These are phyloP conservation scores for Ophthalmolycus amberensis DNA, from an alignment of 2,113 vertebrate species.

Conservation along the genomic window DNA sequence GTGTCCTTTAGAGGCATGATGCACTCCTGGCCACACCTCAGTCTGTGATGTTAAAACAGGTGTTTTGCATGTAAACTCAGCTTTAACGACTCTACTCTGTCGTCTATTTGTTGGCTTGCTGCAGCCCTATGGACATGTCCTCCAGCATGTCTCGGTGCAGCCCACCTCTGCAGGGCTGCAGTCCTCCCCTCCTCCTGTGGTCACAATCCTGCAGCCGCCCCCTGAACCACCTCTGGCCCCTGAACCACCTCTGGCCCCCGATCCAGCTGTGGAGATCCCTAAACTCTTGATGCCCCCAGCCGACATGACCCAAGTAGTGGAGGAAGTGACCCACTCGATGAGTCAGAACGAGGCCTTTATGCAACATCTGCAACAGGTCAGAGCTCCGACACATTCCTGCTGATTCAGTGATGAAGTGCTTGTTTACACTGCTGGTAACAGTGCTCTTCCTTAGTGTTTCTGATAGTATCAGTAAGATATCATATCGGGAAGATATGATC, in stretches of 20 bases:
- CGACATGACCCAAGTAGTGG: constrained; percentile 66
- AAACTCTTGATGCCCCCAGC: constrained; percentile 72
- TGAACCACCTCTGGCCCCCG: constrained; percentile 49
- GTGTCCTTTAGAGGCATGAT: too few relatives aligned
- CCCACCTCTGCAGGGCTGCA: constrained; percentile 46
- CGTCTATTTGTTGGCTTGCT: constrained; percentile 1
- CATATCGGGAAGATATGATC: too few relatives aligned
- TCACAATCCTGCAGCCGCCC: constrained; percentile 72
- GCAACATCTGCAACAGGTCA: constrained; percentile 81
- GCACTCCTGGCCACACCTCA: not conserved
- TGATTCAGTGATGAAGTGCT: not conserved
- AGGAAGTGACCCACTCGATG: constrained; percentile 65
- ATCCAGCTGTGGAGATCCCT: constrained; percentile 61
- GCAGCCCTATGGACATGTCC: constrained; percentile 70
- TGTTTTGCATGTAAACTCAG: not conserved
- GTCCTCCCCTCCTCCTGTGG: constrained; percentile 69
- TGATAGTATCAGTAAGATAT: not conserved
- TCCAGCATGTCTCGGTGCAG: constrained; percentile 69
- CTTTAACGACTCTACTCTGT: not conserved
- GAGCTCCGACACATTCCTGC: not conserved
- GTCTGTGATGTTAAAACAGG: not conserved
- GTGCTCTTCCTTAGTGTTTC: not conserved
- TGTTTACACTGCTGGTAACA: not conserved
- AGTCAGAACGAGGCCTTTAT: constrained; percentile 78
- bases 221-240: constrained; percentile 56